phyloP scores from a whole-genome alignment of 2,113 vertebrate genomes.

The Mastomys natalensis region DNA sequence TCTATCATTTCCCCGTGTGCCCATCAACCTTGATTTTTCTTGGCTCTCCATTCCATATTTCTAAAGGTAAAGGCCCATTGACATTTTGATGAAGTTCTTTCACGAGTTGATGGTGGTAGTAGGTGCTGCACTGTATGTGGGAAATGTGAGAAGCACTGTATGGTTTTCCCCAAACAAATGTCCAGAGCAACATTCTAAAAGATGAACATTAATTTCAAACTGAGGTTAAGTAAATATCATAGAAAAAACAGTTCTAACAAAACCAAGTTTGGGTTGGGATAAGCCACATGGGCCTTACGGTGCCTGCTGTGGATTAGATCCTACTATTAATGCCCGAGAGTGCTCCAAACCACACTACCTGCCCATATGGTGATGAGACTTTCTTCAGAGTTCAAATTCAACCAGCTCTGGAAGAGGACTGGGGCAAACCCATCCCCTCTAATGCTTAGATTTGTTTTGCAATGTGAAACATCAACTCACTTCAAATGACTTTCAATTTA shows the following conservation, averaged over 20 bases:
- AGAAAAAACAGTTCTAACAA: background rate
- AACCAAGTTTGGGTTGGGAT: background rate
- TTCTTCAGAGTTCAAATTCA: background rate
- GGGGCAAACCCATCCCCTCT: background rate
- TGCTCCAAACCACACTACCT: background rate
- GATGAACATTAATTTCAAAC: background rate
- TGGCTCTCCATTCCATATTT: background rate
- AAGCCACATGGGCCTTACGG: background rate
- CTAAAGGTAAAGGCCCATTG: background rate
- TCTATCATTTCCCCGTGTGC: background rate
- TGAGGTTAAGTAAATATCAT: background rate
- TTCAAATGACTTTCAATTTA: background rate
- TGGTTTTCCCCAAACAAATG: background rate
- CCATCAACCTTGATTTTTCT: background rate
- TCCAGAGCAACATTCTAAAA: background rate
- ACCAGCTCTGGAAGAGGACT: background rate
- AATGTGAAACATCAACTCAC: background rate
- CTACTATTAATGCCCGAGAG: background rate
- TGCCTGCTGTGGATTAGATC: background rate
- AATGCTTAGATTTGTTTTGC: background rate
- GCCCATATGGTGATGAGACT: background rate
- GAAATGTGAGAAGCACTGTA: background rate
- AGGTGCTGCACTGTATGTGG: too few relatives aligned
- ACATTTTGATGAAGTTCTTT: background rate
- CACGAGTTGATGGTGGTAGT: background rate